phyloP scores from a whole-genome alignment of 1,140 invertebrate species.

The Tyrophagus putrescentiae region DNA sequence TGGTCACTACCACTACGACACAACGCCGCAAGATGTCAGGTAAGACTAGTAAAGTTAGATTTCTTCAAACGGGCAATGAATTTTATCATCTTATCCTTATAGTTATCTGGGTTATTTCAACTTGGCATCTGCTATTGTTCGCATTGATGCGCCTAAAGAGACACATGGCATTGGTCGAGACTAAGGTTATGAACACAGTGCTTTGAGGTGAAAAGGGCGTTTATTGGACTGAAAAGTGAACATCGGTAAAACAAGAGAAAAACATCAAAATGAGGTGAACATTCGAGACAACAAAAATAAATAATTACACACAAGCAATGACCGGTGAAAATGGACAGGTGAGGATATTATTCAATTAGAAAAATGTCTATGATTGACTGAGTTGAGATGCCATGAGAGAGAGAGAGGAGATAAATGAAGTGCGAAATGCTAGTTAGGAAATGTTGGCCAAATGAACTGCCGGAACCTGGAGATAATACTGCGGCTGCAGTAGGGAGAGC shows the following conservation, averaged over 20 bases:
- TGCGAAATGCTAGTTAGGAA: background rate
- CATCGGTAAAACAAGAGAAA: background rate
- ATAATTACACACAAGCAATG: conserved; percentile 8
- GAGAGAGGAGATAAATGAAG: too few relatives aligned
- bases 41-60: conserved; percentile 74
- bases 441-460: background rate
- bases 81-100: background rate
- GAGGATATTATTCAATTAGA: too few relatives aligned
- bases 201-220: background rate
- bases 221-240: background rate
- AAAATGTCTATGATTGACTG: conserved; percentile 7
- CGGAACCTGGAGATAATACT: conserved; percentile 13
- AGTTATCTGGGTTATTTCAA: conserved; percentile 70
- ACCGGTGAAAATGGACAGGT: too few relatives aligned
- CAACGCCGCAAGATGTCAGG: conserved; percentile 61
- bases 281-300: background rate
- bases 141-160: conserved; percentile 57
- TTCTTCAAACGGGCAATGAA: background rate
- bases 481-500: background rate
- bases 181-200: background rate
- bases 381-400: background rate
- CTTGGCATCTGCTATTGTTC: conserved; percentile 52
- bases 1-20: conserved; percentile 90
- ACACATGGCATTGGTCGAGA: conserved; percentile 24
- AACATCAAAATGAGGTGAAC: background rate